These are phyloP conservation scores for Crioceris asparagi DNA, from an alignment of 2,888 invertebrate species.

Conservation along the genomic window DNA sequence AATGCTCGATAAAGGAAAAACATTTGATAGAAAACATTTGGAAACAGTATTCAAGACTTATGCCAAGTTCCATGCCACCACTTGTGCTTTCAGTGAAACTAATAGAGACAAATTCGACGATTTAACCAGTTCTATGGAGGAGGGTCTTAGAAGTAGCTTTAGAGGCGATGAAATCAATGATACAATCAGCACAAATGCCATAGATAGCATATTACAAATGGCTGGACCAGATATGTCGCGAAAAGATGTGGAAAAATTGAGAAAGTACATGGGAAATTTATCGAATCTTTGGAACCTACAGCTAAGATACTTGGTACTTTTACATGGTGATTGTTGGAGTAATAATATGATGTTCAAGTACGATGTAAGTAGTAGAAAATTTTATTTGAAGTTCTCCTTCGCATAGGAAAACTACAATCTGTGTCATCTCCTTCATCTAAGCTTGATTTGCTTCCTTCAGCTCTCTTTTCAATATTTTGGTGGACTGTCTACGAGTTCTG, in stretches of 20 bases:
- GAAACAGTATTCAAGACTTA: conserved; percentile 18
- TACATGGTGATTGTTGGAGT: conserved; percentile 28
- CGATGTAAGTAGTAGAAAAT: conserved; percentile 20
- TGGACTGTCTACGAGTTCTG: too few species aligned
- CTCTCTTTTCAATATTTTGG: too few species aligned
- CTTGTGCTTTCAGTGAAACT: conserved; percentile 11
- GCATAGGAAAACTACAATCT: too few species aligned
- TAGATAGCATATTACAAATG: too few species aligned
- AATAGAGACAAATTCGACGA: conserved; percentile 2
- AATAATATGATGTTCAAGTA: conserved; percentile 28
- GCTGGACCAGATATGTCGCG: too few species aligned
- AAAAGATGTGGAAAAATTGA: conserved; percentile 2
- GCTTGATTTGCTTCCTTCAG: too few species aligned
- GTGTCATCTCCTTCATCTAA: too few species aligned
- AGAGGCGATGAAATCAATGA: too few species aligned
- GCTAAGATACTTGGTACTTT: conserved; percentile 16
- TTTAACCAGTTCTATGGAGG: not conserved
- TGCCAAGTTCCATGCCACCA: conserved; percentile 21
- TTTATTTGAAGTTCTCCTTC: too few species aligned
- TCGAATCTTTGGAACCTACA: conserved; percentile 1
- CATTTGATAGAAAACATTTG: conserved; percentile 18
- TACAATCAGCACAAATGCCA: not conserved
- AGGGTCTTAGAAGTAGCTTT: not conserved
- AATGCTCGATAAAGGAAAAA: conserved; percentile 7
- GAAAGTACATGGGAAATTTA: conserved; percentile 1